These are phyloP conservation scores for Avahi laniger DNA, from an alignment of 2,797 vertebrate genomes.

Conservation along the genomic window DNA sequence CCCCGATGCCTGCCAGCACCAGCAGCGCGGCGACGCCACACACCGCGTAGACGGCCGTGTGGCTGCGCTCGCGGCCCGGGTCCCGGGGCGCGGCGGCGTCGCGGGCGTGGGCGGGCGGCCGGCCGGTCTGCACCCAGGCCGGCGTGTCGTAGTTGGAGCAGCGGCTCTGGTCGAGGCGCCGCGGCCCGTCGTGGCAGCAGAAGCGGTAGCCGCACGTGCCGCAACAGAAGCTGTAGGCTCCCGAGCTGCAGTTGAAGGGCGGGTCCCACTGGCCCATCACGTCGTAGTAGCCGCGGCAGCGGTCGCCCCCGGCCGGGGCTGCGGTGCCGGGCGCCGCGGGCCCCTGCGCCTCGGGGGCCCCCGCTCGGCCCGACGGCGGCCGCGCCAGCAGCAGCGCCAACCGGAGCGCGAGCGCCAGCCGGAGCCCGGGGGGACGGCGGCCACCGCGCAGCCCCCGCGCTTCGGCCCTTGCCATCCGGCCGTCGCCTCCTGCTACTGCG, in stretches of 20 bases:
- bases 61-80: slow-evolving; percentile 92
- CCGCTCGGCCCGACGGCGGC: slow-evolving; percentile 82
- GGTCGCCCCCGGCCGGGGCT: slow-evolving; percentile 82
- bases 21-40: slow-evolving; percentile 97
- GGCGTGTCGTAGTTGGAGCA: slow-evolving; percentile 99
- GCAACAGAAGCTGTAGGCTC: slow-evolving; percentile 96
- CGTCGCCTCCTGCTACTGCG: slow-evolving; percentile 44
- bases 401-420: slow-evolving; percentile 42
- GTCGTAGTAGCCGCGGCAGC: slow-evolving; percentile 97
- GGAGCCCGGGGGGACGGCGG: slow-evolving; percentile 7
- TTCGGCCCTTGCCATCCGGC: slow-evolving; percentile 53
- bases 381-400: slow-evolving; percentile 87
- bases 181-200: slow-evolving; percentile 96
- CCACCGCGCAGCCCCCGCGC: neutral
- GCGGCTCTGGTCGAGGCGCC: slow-evolving; percentile 95
- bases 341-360: slow-evolving; percentile 62
- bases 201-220: slow-evolving; percentile 98
- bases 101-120: slow-evolving; percentile 89
- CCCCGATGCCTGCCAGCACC: slow-evolving; percentile 96
- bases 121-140: slow-evolving; percentile 95
- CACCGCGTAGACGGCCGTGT: slow-evolving; percentile 98
- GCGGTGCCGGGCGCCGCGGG: slow-evolving; percentile 63
- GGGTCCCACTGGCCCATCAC: slow-evolving; percentile 99
- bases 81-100: slow-evolving; percentile 90
- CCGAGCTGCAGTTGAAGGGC: slow-evolving; percentile 96